Evolutionary conservation across 2,797 vertebrate species (phyloP).

Genomic region (Peromyscus attwateri): DNA sequence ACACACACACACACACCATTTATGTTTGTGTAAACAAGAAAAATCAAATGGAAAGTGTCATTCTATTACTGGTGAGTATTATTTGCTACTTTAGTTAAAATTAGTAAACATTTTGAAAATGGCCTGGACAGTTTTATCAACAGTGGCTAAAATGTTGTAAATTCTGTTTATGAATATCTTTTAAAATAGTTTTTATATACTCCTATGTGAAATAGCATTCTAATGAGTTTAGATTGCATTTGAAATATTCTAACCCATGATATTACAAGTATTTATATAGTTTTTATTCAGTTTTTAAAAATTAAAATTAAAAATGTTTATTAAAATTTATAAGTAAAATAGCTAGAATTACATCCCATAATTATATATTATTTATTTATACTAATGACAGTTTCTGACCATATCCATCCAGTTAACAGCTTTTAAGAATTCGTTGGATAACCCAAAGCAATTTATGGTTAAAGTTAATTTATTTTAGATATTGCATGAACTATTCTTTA

Average conservation of each 20-base stretch:
- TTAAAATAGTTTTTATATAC: not conserved
- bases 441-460: not conserved
- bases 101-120: slow-evolving; percentile 51
- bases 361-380: slow-evolving; percentile 4
- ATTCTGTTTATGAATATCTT: slow-evolving; percentile 43
- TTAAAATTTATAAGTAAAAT: slow-evolving; percentile 48
- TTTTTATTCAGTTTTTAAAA: slow-evolving; percentile 51
- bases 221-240: slow-evolving; percentile 29
- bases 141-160: slow-evolving; percentile 30
- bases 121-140: slow-evolving; percentile 32
- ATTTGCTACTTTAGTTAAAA: slow-evolving; percentile 61
- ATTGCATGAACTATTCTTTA: not conserved
- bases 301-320: slow-evolving; percentile 26
- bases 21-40: slow-evolving; percentile 15
- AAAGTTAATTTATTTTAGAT: slow-evolving; percentile 50
- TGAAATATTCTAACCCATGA: slow-evolving; percentile 29
- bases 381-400: slow-evolving; percentile 5
- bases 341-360: not conserved
- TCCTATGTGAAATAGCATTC: slow-evolving; percentile 13
- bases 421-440: not conserved
- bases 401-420: not conserved
- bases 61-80: slow-evolving; percentile 42
- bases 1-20: not conserved
- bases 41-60: not conserved
- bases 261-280: not conserved